Percentiles rank a stretch among this genome's conserved stretches.
Evolutionary conservation across 2,113 vertebrate species (phyloP).

Genomic region (Empidonax alnorum): DNA sequence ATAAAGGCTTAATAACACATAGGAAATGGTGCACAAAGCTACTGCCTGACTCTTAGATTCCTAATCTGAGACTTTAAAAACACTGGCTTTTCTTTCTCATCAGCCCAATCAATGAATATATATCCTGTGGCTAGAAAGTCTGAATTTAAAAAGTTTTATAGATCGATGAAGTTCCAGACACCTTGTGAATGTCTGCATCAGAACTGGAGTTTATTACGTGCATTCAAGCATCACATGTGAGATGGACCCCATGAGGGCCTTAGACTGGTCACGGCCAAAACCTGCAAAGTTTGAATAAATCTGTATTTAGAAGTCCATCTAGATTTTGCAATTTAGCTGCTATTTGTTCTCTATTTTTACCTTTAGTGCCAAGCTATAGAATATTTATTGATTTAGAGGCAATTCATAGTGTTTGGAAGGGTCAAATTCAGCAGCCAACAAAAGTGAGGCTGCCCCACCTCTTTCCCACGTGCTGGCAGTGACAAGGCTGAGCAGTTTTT

Average conservation of each 20-base stretch:
- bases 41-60: not conserved
- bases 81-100: conserved; percentile 20
- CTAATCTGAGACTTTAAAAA: not conserved
- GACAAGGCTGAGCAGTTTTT: not conserved
- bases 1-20: not conserved
- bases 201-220: not conserved
- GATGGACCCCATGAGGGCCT: not conserved
- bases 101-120: not conserved
- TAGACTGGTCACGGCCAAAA: not conserved
- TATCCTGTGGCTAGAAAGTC: not conserved
- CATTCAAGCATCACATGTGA: not conserved
- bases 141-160: not conserved
- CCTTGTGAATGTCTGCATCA: not conserved
- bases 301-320: not conserved
- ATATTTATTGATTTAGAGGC: not conserved
- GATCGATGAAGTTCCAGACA: not conserved
- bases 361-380: not conserved
- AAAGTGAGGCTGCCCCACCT: not conserved
- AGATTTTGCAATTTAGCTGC: not conserved
- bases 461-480: not conserved
- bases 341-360: not conserved
- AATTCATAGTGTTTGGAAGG: not conserved
- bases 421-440: rapidly evolving
- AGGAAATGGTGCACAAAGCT: not conserved
- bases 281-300: not conserved